phyloP scores from a whole-genome alignment of 2,888 invertebrate species.

The Acleris laterana region DNA sequence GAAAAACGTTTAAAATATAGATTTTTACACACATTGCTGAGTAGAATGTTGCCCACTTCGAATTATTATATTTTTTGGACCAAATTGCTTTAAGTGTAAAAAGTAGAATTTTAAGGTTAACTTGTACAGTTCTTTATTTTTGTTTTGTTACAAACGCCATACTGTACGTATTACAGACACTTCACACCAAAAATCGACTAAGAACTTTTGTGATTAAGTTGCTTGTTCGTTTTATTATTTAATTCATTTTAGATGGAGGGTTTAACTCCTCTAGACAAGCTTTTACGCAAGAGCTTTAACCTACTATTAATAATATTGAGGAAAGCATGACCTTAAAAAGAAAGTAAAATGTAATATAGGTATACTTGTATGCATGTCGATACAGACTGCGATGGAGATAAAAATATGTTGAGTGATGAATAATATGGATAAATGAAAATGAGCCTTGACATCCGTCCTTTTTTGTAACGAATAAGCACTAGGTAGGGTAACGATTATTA shows the following conservation, averaged over 20 bases:
- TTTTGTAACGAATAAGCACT: slow-evolving; percentile 30
- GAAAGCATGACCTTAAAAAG: too few relatives aligned
- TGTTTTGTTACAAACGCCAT: slow-evolving; percentile 24
- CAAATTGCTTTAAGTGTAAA: slow-evolving; percentile 26
- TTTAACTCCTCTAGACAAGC: too few relatives aligned
- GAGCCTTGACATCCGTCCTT: slow-evolving; percentile 39
- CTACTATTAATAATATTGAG: too few relatives aligned
- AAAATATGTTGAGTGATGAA: too few relatives aligned
- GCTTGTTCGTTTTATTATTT: background rate
- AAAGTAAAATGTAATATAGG: too few relatives aligned
- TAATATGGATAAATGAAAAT: slow-evolving; percentile 34
- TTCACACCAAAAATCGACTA: slow-evolving; percentile 3
- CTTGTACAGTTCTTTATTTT: slow-evolving; percentile 9
- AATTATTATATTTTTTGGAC: slow-evolving; percentile 23
- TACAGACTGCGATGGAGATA: too few relatives aligned
- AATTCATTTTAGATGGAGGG: background rate
- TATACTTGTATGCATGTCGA: too few relatives aligned
- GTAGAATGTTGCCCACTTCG: slow-evolving; percentile 9
- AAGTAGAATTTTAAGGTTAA: background rate
- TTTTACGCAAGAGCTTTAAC: too few relatives aligned
- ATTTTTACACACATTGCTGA: background rate
- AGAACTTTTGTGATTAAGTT: background rate
- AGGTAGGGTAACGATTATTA: slow-evolving; percentile 35
- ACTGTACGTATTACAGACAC: slow-evolving; percentile 9
- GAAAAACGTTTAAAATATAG: too few relatives aligned